phyloP scores from a whole-genome alignment of 1,140 invertebrate genomes.

The Dysdera silvatica region DNA sequence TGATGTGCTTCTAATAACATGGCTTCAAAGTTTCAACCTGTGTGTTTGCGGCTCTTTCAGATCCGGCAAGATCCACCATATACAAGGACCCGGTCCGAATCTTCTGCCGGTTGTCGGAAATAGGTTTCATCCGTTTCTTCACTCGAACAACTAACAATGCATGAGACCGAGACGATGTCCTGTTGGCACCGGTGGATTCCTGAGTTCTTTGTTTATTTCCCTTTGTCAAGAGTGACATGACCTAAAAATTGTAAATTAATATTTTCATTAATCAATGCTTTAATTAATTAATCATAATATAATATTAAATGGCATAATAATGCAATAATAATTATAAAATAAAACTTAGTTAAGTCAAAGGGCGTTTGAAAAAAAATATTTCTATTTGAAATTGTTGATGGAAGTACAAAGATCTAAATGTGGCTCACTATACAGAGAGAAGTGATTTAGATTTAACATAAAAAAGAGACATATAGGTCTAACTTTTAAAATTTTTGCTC shows the following conservation, averaged over 20 bases:
- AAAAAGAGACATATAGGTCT: too few species aligned
- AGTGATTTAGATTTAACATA: too few species aligned
- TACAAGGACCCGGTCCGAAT: conserved; percentile 58
- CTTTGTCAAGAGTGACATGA: conserved; percentile 70
- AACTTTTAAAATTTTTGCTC: too few species aligned
- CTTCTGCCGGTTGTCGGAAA: conserved; percentile 45
- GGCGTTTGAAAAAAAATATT: too few species aligned
- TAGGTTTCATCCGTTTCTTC: conserved; percentile 42
- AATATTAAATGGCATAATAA: conserved; percentile 1
- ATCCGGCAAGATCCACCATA: conserved; percentile 91
- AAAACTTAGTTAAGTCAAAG: too few species aligned
- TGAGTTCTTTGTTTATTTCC: conserved; percentile 90
- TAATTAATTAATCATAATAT: too few species aligned
- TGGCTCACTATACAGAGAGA: too few species aligned
- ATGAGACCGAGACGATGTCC: conserved; percentile 92
- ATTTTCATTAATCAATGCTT: neutral
- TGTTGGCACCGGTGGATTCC: conserved; percentile 95
- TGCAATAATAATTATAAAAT: neutral
- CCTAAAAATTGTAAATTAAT: conserved; percentile 46
- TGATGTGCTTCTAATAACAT: neutral
- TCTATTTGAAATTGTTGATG: too few species aligned
- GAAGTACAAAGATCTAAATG: too few species aligned
- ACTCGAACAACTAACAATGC: conserved; percentile 72
- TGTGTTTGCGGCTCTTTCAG: conserved; percentile 81
- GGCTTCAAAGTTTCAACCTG: conserved; percentile 51